A percentile compares a stretch with the other conserved stretches of the same genome.
These are phyloP conservation scores for Hoplostethus mediterraneus DNA, from an alignment of 2,797 vertebrate genomes.

Conservation along the genomic window DNA sequence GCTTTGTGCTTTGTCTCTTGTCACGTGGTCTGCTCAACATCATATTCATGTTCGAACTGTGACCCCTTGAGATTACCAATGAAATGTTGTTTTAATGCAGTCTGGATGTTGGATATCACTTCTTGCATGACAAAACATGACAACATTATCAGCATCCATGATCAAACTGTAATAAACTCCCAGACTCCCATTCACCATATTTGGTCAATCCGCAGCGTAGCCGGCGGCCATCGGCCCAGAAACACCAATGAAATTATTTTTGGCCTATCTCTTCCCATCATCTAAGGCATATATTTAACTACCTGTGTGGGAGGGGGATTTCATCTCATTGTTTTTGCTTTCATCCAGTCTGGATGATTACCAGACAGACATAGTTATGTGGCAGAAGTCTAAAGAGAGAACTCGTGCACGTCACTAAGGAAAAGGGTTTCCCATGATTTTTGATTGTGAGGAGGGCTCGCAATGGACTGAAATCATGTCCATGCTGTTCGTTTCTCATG, in stretches of 20 bases:
- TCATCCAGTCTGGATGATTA: background rate
- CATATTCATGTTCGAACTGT: slow-evolving; percentile 27
- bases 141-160: background rate
- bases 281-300: background rate
- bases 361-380: background rate
- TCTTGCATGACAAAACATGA: slow-evolving; percentile 1
- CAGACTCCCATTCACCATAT: background rate
- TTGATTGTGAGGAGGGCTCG: background rate
- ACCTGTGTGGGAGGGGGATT: too few relatives aligned
- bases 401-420: slow-evolving; percentile 13
- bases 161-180: background rate
- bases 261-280: slow-evolving; percentile 8
- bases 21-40: slow-evolving; percentile 15
- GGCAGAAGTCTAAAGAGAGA: background rate
- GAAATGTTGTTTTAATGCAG: slow-evolving; percentile 13
- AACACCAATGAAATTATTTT: background rate
- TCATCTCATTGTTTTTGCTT: too few relatives aligned
- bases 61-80: background rate
- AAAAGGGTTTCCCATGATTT: background rate
- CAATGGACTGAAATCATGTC: slow-evolving; percentile 17
- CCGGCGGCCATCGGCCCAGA: background rate
- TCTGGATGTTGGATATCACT: slow-evolving; percentile 4
- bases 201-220: slow-evolving; percentile 4
- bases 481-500: slow-evolving; percentile 51
- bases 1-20: slow-evolving; percentile 22